Evolutionary conservation across 2,113 vertebrate genomes (phyloP), one percentile per base, ranked within the genome.

Genomic region (Spea bombifrons): DNA sequence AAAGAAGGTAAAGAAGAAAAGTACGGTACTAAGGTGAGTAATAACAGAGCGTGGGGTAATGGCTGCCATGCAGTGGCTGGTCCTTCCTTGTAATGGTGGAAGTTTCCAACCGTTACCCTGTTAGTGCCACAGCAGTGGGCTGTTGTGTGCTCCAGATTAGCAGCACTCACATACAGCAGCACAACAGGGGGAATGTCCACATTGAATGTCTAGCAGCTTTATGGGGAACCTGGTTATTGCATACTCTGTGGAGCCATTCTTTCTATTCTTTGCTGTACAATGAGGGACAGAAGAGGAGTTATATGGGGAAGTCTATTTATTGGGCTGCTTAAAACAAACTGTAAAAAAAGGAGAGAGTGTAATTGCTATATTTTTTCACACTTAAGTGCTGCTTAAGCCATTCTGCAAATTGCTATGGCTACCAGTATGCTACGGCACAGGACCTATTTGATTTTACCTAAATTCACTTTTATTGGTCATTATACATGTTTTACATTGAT

Each of bases 101-200:
- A 80, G 77, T 73, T 43, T 72, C 77, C 77, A 43, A 80, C 77
- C 66, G 71, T 80, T 80, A 73, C 63, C 49, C 77, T 59, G 77
- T 73, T 59, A 66, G 77, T 17, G 50, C 71, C 77, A 66, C 77
- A 80, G 70, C 70, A 80, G 77, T 80, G 44, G 64, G 72, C 77
- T 80, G 77, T 80, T 80, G 63, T 67, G 77, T 80, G 53, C 17
- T 66, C 48, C 49, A 80, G 70, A 73, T 80, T 80, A 80, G 73
- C 63, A 47, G 63, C 63, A 67, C 59, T 80, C 43, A 80, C 72
- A 67, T 67, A 80, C 66, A 73, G 63, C 49, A 73, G 64, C 77
- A 59, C 77, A 80, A 80, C 49, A 80, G 77, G 49, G 77, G 77
- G 77, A 73, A 80, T 80, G 63, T 67, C 77, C 71, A 80, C 77